Evolutionary conservation across 2,888 invertebrate genomes (phyloP).

Genomic region (Tenthredo distinguenda): DNA sequence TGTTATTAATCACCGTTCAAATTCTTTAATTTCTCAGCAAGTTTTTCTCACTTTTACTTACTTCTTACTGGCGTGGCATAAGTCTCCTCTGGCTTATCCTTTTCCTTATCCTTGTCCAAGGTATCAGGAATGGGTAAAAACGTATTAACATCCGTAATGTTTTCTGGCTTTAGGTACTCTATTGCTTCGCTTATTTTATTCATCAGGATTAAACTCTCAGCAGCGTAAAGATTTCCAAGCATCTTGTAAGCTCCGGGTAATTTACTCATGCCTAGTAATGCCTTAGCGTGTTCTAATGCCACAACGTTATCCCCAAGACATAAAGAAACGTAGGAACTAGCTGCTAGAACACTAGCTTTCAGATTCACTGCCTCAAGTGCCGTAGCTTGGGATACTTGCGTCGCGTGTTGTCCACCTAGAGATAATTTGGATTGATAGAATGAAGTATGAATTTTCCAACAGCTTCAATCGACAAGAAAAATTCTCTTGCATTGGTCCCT

Average conservation of each 20-base stretch:
- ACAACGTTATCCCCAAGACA: conserved; percentile 91
- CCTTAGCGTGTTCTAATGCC: conserved; percentile 88
- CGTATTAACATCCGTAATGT: conserved; percentile 81
- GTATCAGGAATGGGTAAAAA: conserved; percentile 71
- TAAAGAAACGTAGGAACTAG: conserved; percentile 91
- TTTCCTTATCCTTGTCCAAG: conserved; percentile 72
- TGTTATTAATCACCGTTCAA: not conserved
- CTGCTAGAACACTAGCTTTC: conserved; percentile 84
- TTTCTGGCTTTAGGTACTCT: conserved; percentile 89
- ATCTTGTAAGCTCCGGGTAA: conserved; percentile 87
- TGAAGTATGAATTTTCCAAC: not conserved
- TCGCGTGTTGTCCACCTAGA: conserved; percentile 53
- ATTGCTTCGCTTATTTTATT: conserved; percentile 92
- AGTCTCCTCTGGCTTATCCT: conserved; percentile 77
- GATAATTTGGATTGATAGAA: not conserved
- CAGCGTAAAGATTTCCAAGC: conserved; percentile 93
- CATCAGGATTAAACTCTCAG: conserved; percentile 91
- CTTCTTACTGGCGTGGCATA: conserved; percentile 67
- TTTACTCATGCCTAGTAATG: conserved; percentile 86
- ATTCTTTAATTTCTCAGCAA: not conserved
- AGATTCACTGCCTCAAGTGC: conserved; percentile 71
- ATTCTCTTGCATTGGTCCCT: not conserved
- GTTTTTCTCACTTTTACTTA: conserved; percentile 56
- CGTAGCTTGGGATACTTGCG: conserved; percentile 65
- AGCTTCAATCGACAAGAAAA: not conserved